A percentile compares a stretch with the other conserved stretches of the same genome.
phyloP scores from a whole-genome alignment of 1,140 invertebrate genomes.

The Leguminivora glycinivorella region DNA sequence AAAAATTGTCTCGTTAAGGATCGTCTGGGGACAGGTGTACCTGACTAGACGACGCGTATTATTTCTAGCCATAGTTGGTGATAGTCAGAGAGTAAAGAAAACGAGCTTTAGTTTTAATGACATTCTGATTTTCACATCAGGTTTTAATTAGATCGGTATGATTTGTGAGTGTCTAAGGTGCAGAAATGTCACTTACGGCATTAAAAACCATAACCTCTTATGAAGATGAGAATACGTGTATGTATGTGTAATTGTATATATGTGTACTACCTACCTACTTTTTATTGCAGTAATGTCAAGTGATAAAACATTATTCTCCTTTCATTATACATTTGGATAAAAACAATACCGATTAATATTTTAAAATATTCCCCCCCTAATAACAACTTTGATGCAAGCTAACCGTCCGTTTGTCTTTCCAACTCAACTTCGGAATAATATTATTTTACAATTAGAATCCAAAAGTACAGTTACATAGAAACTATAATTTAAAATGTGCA shows the following conservation, averaged over 20 bases:
- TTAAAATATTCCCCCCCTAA: slow-evolving; percentile 2
- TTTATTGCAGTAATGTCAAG: too few species aligned
- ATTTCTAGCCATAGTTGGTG: not conserved
- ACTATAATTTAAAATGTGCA: slow-evolving; percentile 1
- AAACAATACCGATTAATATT: not conserved
- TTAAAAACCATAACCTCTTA: too few species aligned
- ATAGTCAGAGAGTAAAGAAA: not conserved
- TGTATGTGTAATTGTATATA: too few species aligned
- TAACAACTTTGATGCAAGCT: not conserved
- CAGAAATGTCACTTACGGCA: too few species aligned
- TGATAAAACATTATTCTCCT: not conserved
- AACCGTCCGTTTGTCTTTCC: slow-evolving; percentile 11
- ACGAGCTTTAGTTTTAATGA: not conserved
- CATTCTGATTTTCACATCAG: too few species aligned
- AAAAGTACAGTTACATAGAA: not conserved
- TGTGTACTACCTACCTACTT: too few species aligned
- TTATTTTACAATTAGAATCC: slow-evolving; percentile 14
- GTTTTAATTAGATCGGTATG: too few species aligned
- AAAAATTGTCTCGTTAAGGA: slow-evolving; percentile 26
- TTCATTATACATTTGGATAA: not conserved
- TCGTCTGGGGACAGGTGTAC: not conserved
- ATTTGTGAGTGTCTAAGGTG: too few species aligned
- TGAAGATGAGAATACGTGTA: too few species aligned
- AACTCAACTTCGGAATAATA: slow-evolving; percentile 10
- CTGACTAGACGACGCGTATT: slow-evolving; percentile 1